Percentiles rank a stretch among this genome's conserved stretches.
phyloP scores from a whole-genome alignment of 2,888 invertebrate genomes.

The Meloe dianella region DNA sequence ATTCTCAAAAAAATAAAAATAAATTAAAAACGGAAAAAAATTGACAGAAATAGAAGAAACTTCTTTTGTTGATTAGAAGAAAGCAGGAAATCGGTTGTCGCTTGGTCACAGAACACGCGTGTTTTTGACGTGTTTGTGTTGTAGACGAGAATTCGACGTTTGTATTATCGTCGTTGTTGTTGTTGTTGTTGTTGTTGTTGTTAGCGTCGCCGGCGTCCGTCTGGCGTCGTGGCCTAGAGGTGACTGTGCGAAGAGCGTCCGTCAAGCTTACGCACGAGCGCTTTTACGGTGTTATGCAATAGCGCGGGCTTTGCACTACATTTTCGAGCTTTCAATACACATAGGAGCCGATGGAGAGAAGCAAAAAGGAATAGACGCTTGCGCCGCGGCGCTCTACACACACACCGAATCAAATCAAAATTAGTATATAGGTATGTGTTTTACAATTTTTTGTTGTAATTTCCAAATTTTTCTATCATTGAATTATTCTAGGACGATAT shows the following conservation, averaged over 20 bases:
- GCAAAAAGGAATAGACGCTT: conserved; percentile 4
- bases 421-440: neutral
- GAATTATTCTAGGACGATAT: neutral
- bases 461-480: neutral
- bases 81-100: conserved; percentile 9
- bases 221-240: conserved; percentile 16
- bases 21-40: neutral
- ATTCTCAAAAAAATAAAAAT: neutral
- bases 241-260: conserved; percentile 20
- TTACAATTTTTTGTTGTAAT: neutral
- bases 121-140: conserved; percentile 20
- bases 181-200: conserved; percentile 3
- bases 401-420: neutral
- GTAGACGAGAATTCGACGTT: conserved; percentile 21
- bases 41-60: neutral
- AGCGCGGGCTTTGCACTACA: conserved; percentile 25
- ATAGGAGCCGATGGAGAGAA: neutral
- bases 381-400: neutral
- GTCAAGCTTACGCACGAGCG: conserved; percentile 29
- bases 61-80: neutral
- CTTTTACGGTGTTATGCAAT: conserved; percentile 25
- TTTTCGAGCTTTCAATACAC: conserved; percentile 18
- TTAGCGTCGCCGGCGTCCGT: conserved; percentile 20
- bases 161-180: conserved; percentile 18
- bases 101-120: conserved; percentile 9